Evolutionary conservation across 2,113 vertebrate species (phyloP).

Genomic region (Prionailurus viverrinus): DNA sequence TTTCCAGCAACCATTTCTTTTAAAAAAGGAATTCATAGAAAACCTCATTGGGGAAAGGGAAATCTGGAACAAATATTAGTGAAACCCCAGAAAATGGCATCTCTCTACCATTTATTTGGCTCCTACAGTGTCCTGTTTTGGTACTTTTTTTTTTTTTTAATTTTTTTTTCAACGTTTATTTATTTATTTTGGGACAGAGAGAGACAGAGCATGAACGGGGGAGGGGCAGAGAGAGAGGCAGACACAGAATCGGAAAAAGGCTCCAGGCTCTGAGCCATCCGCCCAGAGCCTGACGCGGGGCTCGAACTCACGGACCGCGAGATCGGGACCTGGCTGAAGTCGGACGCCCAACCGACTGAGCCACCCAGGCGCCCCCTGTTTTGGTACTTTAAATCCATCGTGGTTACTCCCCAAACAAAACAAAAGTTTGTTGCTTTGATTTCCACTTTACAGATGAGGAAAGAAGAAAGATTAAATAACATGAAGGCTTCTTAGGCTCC

Average conservation of each 20-base stretch:
- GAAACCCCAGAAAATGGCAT: background rate
- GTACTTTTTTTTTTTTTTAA: background rate
- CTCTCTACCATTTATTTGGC: background rate
- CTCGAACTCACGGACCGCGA: too few relatives aligned
- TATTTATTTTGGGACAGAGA: too few relatives aligned
- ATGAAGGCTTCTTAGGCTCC: background rate
- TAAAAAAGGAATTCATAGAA: background rate
- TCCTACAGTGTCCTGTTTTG: background rate
- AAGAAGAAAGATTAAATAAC: background rate
- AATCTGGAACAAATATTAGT: background rate
- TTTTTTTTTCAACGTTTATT: too few relatives aligned
- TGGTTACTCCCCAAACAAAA: background rate
- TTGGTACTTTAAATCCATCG: background rate
- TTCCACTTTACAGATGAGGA: background rate
- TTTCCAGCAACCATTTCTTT: constrained; percentile 19
- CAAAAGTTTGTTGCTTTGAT: background rate
- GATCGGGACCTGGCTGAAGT: too few relatives aligned
- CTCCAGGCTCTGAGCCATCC: too few relatives aligned
- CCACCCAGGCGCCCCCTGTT: background rate
- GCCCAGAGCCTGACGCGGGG: too few relatives aligned
- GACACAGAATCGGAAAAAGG: too few relatives aligned
- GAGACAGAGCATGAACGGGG: too few relatives aligned
- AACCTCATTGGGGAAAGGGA: background rate
- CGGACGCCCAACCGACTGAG: too few relatives aligned
- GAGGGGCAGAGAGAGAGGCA: too few relatives aligned